phyloP scores from a whole-genome alignment of 2,888 invertebrate species.

The Nebria brevicollis region DNA sequence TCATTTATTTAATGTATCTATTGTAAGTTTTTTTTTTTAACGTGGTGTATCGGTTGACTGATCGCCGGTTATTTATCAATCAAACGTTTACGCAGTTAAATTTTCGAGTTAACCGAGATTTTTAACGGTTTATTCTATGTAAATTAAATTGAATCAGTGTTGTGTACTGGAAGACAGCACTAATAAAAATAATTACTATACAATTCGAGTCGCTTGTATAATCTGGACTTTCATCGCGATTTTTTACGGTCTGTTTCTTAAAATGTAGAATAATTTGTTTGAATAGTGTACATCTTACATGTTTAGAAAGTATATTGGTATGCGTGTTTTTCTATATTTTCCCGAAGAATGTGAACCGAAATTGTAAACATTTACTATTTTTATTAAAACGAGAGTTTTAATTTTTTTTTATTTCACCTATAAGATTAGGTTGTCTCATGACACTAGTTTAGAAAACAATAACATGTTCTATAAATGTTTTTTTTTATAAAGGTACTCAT shows the following conservation, averaged over 20 bases:
- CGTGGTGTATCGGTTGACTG: not conserved
- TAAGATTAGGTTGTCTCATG: too few relatives aligned
- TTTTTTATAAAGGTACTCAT: too few relatives aligned
- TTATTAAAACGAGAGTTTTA: too few relatives aligned
- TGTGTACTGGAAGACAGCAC: not conserved
- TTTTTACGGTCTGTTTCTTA: constrained; percentile 35
- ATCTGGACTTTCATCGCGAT: constrained; percentile 31
- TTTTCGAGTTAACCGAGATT: not conserved
- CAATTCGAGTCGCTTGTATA: constrained; percentile 6
- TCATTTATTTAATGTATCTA: not conserved
- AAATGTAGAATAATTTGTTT: constrained; percentile 31
- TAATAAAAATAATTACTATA: constrained; percentile 19
- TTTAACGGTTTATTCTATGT: not conserved
- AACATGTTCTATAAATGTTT: too few relatives aligned
- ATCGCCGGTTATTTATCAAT: not conserved
- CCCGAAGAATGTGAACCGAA: not conserved
- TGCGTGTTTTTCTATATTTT: constrained; percentile 5
- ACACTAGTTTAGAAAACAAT: too few relatives aligned
- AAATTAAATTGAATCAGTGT: constrained; percentile 2
- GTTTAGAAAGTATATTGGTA: not conserved
- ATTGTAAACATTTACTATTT: too few relatives aligned
- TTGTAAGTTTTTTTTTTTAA: not conserved
- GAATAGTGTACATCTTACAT: constrained; percentile 1
- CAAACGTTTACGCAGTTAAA: not conserved
- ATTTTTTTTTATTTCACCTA: too few relatives aligned